Evolutionary conservation across 2,797 vertebrate species (phyloP), one percentile per base, ranked within the genome.

Genomic region (Diplodus puntazzo): DNA sequence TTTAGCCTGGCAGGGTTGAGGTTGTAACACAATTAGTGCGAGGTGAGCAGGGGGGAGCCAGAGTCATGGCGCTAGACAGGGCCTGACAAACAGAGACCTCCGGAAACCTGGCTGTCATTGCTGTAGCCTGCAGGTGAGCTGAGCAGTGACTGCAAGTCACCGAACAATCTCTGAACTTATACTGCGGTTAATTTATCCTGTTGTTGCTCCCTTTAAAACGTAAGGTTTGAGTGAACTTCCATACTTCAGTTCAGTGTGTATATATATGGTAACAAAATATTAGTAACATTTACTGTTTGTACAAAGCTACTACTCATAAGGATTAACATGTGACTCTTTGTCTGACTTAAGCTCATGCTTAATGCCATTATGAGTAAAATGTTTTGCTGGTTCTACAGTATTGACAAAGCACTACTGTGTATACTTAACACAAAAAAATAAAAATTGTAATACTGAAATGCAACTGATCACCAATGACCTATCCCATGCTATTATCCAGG

Each of bases 1-100:
- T 67, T 82, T 61, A 69, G 50, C 68, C 66, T 73, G 60, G 39
- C 65, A 68, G 81, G 70, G 77, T 64, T 71, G 63, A 89, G 59
- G 77, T 79, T 66, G 53, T 78, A 82, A 89, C 61, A 63, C n/a
- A 80, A 84, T 92, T 88, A 89, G 75, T 58, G 73, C 1, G 18
- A 78, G 67, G 74, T 62, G 69, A 78, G 18, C 65, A 34, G 23
- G 76, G 23, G 76, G 67, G 69, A 73, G 62, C 54, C 67, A 45
- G 63, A 81, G 77, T 82, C 78, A 53, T 49, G 60, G 61, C 5
- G 25, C 73, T 30, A 68, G 60, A 83, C 71, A 63, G 65, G 30
- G 25, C 63, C 59, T 73, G 73, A 87, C 75, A 76, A 79, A 71
- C 69, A 76, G 66, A 70, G 57, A 77, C 48, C 67, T 67, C 58